Evolutionary conservation across 2,113 vertebrate species (phyloP).

Genomic region (Sitta europaea): DNA sequence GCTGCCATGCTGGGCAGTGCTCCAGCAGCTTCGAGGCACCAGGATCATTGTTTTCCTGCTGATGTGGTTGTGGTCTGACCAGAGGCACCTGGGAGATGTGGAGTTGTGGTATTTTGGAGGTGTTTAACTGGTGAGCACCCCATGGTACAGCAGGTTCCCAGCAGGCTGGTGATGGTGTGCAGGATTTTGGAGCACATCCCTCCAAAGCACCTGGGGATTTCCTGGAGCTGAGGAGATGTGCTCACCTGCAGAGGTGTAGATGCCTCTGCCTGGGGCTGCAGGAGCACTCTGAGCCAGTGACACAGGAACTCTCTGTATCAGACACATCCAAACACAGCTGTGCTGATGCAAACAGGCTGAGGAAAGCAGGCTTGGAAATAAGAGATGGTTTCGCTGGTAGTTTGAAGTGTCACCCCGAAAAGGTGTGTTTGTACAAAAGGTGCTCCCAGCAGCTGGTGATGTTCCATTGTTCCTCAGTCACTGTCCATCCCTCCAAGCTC

Average conservation of each 20-base stretch:
- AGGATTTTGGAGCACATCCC: background rate
- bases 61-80: background rate
- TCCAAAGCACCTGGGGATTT: background rate
- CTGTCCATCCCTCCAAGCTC: background rate
- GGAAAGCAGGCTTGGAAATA: background rate
- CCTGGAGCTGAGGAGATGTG: background rate
- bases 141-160: rapidly evolving
- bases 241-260: rapidly evolving
- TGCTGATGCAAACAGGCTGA: background rate
- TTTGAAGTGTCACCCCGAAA: background rate
- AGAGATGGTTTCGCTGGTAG: background rate
- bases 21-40: background rate
- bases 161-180: rapidly evolving
- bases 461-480: background rate
- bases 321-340: background rate
- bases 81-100: background rate
- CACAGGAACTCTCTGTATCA: background rate
- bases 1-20: background rate
- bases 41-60: background rate
- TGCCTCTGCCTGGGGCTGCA: background rate
- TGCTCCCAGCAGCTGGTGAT: background rate
- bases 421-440: background rate
- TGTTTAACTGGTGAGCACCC: background rate
- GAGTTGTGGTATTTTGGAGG: background rate
- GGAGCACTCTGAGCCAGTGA: background rate